Conservation (phyloP, 2,888 invertebrate genomes). For the Poecilus cupreus region DNA sequence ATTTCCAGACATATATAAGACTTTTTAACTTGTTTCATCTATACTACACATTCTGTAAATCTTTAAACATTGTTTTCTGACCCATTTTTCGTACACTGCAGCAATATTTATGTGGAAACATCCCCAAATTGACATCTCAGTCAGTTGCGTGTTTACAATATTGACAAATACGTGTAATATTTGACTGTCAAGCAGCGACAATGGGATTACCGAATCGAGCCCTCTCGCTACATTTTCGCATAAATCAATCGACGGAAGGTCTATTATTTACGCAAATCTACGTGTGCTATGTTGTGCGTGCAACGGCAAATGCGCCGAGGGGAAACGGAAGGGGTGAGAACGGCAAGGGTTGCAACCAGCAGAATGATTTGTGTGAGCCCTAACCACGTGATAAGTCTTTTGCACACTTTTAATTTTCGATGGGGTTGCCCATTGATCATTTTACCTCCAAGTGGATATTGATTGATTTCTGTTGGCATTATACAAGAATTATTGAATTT, state of each 20-base stretch:
- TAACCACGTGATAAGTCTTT: slow-evolving; percentile 23
- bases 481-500: neutral
- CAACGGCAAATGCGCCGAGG: neutral
- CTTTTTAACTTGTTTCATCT: too few relatives aligned
- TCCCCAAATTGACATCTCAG: slow-evolving; percentile 41
- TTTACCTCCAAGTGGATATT: slow-evolving; percentile 8
- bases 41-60: too few relatives aligned
- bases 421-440: slow-evolving; percentile 8
- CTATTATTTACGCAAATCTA: slow-evolving; percentile 56
- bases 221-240: slow-evolving; percentile 13
- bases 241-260: slow-evolving; percentile 53
- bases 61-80: too few relatives aligned
- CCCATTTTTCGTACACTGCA: too few relatives aligned
- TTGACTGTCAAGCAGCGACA: slow-evolving; percentile 60
- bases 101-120: too few relatives aligned
- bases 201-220: slow-evolving; percentile 52
- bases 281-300: neutral
- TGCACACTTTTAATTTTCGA: neutral
- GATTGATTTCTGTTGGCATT: slow-evolving; percentile 1
- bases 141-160: slow-evolving; percentile 53
- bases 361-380: slow-evolving; percentile 48
- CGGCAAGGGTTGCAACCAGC: slow-evolving; percentile 42
- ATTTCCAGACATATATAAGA: too few relatives aligned
- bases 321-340: slow-evolving; percentile 25
- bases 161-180: slow-evolving; percentile 61